A percentile compares a stretch with the other conserved stretches of the same genome.
Conservation (phyloP, 2,797 vertebrate species). For the Myotis myotis region DNA sequence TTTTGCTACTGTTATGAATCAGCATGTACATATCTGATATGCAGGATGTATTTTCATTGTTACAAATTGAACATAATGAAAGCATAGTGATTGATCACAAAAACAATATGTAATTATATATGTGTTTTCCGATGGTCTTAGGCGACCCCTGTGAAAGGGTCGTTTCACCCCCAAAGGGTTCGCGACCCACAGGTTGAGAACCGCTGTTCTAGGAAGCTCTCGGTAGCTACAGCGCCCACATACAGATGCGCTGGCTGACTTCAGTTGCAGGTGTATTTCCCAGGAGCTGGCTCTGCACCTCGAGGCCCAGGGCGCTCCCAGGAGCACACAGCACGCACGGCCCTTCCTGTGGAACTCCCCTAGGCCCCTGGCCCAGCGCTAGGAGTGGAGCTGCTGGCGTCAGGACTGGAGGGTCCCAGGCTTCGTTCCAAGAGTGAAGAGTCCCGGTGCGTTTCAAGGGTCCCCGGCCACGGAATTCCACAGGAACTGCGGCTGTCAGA, state of each 20-base stretch:
- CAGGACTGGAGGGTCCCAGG: background rate
- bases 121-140: no score
- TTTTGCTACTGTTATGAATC: no score
- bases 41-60: no score
- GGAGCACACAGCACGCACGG: fast-evolving
- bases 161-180: no score
- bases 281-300: background rate
- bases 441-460: background rate
- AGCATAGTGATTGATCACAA: no score
- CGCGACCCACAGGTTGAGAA: no score
- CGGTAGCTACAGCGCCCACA: background rate
- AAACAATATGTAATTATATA: no score
- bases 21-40: no score
- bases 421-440: background rate
- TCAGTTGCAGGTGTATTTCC: background rate
- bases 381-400: background rate
- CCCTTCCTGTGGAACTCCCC: background rate
- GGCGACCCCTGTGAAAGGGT: no score
- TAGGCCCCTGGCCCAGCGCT: fast-evolving
- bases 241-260: background rate
- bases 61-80: no score
- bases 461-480: background rate
- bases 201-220: background rate
- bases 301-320: background rate
- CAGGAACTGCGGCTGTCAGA: background rate